Evolutionary conservation across 2,113 vertebrate species (phyloP), one percentile per base, ranked within the genome.

Genomic region (Passerina amoena): DNA sequence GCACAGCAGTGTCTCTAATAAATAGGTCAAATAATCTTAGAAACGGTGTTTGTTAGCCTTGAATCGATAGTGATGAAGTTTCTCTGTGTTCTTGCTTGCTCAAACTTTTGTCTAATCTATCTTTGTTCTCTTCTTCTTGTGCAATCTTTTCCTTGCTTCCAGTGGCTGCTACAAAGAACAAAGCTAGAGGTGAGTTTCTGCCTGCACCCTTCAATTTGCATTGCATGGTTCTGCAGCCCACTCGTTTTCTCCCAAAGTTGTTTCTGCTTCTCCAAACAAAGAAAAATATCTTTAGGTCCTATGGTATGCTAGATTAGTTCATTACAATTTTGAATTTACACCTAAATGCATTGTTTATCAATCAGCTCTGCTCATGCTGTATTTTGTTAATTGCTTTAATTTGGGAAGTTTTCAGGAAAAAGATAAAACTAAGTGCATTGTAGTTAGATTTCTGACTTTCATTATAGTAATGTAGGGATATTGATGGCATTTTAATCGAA

Each of bases 141-240:
- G 98, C 98, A 98, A 96, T 96, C 97, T 98, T 98, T 98, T 96
- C 86, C 97, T 97, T 98, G 98, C 95, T 94, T 95, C 96, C 98
- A 98, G 98, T 98, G 94, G 97, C 98, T 98, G 98, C 98, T 95
- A 97, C 98, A 94, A 98, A 98, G 97, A 98, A 69, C 97, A 98
- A 97, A 98, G 45, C 73, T 90, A 98, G 98, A 98, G 98, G 98
- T 98, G 97, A 98, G 98, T 97, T 96, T 91, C 42, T 88, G 81
- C 88, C 78, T 95, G 83, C 57, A 20, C 91, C 92, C 88, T 93
- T 97, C 94, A 92, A 33, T 94, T 96, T 92, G 68, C 66, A 51
- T 64, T 92, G 93, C 90, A 96, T 97, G 84, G 87, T 75, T 96
- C 85, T 95, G 94, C 96, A 96, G 90, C 85, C 89, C 60, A 53